These are phyloP conservation scores for Lepidonotus clava DNA, from an alignment of 2,888 invertebrate species.

Conservation along the genomic window DNA sequence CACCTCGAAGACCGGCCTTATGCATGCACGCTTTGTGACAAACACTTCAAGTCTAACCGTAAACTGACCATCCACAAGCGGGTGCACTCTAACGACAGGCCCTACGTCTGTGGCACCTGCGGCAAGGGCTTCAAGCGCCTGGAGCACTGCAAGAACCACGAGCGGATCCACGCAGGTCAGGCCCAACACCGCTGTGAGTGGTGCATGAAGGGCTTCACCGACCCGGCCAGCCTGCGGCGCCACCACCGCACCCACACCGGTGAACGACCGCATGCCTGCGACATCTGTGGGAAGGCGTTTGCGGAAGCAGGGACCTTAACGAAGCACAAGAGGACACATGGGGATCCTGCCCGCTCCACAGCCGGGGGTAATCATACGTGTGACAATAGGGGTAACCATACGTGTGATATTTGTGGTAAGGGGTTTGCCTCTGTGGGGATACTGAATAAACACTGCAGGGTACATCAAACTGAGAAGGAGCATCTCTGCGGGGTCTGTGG, in stretches of 20 bases:
- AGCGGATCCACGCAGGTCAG: not conserved
- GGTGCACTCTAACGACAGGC: not conserved
- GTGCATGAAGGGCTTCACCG: not conserved
- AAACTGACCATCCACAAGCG: not conserved
- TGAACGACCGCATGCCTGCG: not conserved
- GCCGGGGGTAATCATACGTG: too few species aligned
- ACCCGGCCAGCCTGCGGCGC: not conserved
- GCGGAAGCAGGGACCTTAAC: not conserved
- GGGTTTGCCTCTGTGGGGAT: not conserved
- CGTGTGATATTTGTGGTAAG: not conserved
- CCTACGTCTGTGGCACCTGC: not conserved
- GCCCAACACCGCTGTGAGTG: not conserved
- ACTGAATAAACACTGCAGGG: not conserved
- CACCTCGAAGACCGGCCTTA: slow-evolving; percentile 52
- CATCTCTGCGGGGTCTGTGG: not conserved
- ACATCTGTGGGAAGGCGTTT: not conserved
- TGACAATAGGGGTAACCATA: too few species aligned
- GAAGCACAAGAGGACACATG: not conserved
- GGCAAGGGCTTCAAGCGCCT: not conserved
- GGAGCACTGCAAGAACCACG: not conserved
- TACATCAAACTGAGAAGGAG: not conserved
- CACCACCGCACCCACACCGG: not conserved
- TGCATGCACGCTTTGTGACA: slow-evolving; percentile 40
- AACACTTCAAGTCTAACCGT: slow-evolving; percentile 27
- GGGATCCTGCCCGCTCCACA: too few species aligned